A percentile compares a stretch with the other conserved stretches of the same genome.
phyloP scores from a whole-genome alignment of 2,797 vertebrate genomes.

The Paedocypris micromegethes region DNA sequence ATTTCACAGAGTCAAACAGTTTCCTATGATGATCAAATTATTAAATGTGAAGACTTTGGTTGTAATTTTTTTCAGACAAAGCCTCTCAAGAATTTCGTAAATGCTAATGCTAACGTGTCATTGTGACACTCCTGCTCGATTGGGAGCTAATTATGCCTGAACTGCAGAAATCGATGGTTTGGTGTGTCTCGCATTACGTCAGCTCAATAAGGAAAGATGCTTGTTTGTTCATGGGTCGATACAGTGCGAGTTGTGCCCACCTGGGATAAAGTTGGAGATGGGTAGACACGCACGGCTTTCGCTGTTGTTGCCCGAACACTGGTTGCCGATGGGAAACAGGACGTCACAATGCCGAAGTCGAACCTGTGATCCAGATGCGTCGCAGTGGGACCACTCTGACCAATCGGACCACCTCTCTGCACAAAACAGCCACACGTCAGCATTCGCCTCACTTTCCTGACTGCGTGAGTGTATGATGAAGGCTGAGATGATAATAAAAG shows the following conservation, averaged over 20 bases:
- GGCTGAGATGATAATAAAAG: conserved; percentile 45
- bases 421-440: conserved; percentile 2
- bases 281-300: conserved; percentile 77
- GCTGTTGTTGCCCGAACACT: conserved; percentile 85
- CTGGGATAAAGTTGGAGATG: conserved; percentile 90
- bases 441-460: not conserved
- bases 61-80: not conserved
- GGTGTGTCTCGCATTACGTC: conserved; percentile 56
- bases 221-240: conserved; percentile 53
- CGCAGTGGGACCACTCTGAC: conserved; percentile 87
- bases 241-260: conserved; percentile 61
- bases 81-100: conserved; percentile 13
- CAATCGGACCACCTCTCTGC: conserved; percentile 95
- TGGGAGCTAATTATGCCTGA: conserved; percentile 56
- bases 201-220: conserved; percentile 55
- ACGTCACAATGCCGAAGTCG: conserved; percentile 82
- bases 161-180: conserved; percentile 57
- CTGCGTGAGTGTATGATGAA: conserved; percentile 30
- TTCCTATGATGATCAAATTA: no score
- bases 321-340: conserved; percentile 85
- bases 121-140: conserved; percentile 45
- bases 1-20: no score
- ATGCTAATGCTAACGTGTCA: conserved; percentile 40
- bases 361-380: conserved; percentile 73
- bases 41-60: no score